Percentiles rank a stretch among this genome's conserved stretches.
These are phyloP conservation scores for Hypolimnas misippus DNA, from an alignment of 2,888 invertebrate genomes.

Conservation along the genomic window DNA sequence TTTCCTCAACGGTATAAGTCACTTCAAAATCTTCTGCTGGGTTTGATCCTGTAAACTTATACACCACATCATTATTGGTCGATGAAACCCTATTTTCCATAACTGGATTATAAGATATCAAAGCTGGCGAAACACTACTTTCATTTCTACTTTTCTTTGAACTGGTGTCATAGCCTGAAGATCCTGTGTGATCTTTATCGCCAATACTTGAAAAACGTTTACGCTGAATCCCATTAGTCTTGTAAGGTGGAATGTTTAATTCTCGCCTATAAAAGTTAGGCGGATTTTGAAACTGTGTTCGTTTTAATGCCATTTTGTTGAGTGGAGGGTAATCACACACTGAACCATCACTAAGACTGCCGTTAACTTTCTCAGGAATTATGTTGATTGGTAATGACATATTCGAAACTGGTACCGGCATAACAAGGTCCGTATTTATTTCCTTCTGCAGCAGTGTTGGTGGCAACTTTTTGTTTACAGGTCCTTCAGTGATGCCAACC, in stretches of 20 bases:
- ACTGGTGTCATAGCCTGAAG: conserved; percentile 69
- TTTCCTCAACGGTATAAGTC: conserved; percentile 71
- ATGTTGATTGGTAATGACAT: conserved; percentile 52
- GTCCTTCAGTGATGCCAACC: conserved; percentile 84
- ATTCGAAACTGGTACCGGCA: conserved; percentile 62
- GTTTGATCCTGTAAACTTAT: conserved; percentile 66
- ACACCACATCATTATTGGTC: conserved; percentile 70
- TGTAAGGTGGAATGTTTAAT: conserved; percentile 52
- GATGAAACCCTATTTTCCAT: conserved; percentile 79
- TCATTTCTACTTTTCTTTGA: conserved; percentile 61
- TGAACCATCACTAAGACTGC: conserved; percentile 76
- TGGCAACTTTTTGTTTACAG: conserved; percentile 79
- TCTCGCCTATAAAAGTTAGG: conserved; percentile 50
- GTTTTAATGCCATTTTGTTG: conserved; percentile 58
- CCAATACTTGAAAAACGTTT: conserved; percentile 65
- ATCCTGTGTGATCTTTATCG: conserved; percentile 66
- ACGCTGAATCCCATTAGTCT: conserved; percentile 55
- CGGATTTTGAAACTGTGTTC: conserved; percentile 57
- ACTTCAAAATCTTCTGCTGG: conserved; percentile 67
- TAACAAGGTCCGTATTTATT: conserved; percentile 62
- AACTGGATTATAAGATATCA: conserved; percentile 63
- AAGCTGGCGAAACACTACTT: conserved; percentile 52
- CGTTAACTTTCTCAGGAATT: conserved; percentile 56
- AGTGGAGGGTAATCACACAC: conserved; percentile 64
- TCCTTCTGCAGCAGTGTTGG: conserved; percentile 75